Conservation (phyloP, 2,113 vertebrate species). For the Thomomys bottae region DNA sequence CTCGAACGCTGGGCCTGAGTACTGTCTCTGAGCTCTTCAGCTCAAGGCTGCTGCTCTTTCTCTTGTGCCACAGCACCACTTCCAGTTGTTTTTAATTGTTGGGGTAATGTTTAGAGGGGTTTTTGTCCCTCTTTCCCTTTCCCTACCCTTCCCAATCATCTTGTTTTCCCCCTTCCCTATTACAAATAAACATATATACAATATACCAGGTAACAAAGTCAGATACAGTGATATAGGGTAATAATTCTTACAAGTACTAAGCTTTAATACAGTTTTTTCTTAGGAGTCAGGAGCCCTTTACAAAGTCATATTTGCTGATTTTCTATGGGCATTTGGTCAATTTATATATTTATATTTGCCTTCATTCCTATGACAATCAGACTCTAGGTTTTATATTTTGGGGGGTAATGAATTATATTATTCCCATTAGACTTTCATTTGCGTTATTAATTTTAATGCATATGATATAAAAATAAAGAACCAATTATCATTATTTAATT, state of each 20-base stretch:
- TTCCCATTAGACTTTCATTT: neutral
- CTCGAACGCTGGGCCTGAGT: too few relatives aligned
- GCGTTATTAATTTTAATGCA: slow-evolving; percentile 32
- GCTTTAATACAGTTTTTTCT: neutral
- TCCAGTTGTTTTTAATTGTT: too few relatives aligned
- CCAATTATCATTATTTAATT: neutral
- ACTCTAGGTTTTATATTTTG: slow-evolving; percentile 9
- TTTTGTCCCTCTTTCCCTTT: too few relatives aligned
- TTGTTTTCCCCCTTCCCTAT: too few relatives aligned
- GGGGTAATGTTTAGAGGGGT: too few relatives aligned
- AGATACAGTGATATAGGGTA: too few relatives aligned
- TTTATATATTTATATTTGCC: neutral
- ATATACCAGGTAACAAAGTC: too few relatives aligned
- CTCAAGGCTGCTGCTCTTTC: too few relatives aligned
- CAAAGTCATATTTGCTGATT: neutral
- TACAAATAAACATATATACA: too few relatives aligned
- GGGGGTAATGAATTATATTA: neutral
- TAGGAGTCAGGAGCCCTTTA: neutral
- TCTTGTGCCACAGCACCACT: too few relatives aligned
- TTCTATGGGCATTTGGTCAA: neutral
- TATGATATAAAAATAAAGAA: neutral
- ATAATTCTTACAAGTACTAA: neutral
- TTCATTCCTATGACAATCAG: neutral
- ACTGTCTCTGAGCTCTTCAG: too few relatives aligned
- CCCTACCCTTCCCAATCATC: too few relatives aligned